Evolutionary conservation across 2,113 vertebrate genomes (phyloP), one percentile per base, ranked within the genome.

Genomic region (Caranx melampygus): DNA sequence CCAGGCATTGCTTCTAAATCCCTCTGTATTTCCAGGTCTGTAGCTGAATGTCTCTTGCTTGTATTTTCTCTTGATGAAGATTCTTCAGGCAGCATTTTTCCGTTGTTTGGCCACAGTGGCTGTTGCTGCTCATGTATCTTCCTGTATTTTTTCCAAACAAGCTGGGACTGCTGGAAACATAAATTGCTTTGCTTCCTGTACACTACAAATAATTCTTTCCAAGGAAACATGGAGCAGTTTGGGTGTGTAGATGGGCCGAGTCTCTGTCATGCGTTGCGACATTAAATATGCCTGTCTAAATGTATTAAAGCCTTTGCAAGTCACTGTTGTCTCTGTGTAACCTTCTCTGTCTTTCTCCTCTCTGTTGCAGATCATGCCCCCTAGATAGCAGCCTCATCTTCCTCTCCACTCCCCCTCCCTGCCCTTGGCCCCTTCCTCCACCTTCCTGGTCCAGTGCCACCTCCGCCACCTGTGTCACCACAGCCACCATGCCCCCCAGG

Each of bases 401-500:
- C 85, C 80, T 72, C 81, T 80, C 79, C 86, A 72, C 83, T 85
- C 81, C 91, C 88, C 85, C 52, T 67, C 90, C 88, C 89, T 79
- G 71, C 85, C 87, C 87, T 75, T 61, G 73, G 67, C 78, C 90
- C 83, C 75, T 58, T 75, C 82, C 82, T 85, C 57, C 40, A 75
- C 81, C 86, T 74, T 69, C 87, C 83, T 86, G 72, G 80, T 83
- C 73, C 80, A 76, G 72, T 80, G 21, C 61, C 63, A 66, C 72
- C 83, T 87, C 83, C 78, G 82, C 86, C 82, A 70, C 77, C 83
- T 74, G 81, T 65, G 79, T 76, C 83, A 52, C 74, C 77, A 11
- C 58, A 73, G 93, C 94, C 95, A 94, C 84, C 92, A 99, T 99
- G 98, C 97, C 97, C 45, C 96, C 96, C 87, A 95, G 97, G 88